Evolutionary conservation across 2,888 invertebrate species (phyloP), one percentile per base, ranked within the genome.

Genomic region (Ypsolopha sequella): DNA sequence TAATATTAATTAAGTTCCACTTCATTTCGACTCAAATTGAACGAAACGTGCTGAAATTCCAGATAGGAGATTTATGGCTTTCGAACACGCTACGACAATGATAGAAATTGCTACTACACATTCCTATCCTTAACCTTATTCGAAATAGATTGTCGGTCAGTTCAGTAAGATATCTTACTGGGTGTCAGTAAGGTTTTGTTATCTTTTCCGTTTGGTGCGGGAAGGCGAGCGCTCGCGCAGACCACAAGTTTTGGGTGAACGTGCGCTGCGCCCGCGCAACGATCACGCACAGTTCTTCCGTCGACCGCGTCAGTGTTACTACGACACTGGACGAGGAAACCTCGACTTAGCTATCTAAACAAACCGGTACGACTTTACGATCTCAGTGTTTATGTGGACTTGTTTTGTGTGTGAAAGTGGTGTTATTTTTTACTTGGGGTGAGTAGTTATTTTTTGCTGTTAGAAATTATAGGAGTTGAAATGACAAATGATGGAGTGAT

Each of bases 91-190:
- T 64, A 65, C 58, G 53, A 62, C 62, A 61, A 53, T 58, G 64
- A 64, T 65, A 56, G 63, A 64, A 66, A 66, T 65, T 56, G 56
- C 65, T 60, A 60, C 65, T n/a, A 60, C n/a, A n/a, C 64, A 71
- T 72, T 74, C 64, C 62, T 75, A 81, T 84, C 81, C 80, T 84
- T 84, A 77, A 82, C 84, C 81, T 84, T 81, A 80, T 76, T 81
- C 68, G 62, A 55, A 52, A 58, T 49, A 49, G 49, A 49, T 49
- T 49, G 49, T 49, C 7, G 9, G 24, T 11, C 39, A 4, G 24
- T 24, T 24, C 24, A 24, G 24, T 24, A 24, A 24, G 24, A 24
- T 24, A 24, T 24, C 24, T 24, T 24, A 24, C 24, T 24, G 24
- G 24, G 24, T 24, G 24, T 24, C 24, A 24, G 24, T 24, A 24